These are phyloP conservation scores for Zaprionus lachaisei DNA, from an alignment of 1,140 invertebrate genomes.

Conservation along the genomic window DNA sequence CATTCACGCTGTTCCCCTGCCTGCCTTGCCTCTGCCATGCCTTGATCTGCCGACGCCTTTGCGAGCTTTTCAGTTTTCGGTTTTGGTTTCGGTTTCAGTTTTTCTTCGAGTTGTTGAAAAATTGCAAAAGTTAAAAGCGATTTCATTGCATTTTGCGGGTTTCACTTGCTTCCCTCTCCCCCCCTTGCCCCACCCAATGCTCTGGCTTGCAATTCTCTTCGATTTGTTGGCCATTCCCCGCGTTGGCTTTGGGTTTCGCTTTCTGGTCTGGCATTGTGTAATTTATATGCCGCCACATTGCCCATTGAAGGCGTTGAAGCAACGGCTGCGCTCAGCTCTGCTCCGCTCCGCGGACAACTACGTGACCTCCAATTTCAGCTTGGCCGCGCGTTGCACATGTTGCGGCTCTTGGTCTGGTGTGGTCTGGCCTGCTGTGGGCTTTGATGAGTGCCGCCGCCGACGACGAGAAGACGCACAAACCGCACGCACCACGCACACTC, in stretches of 20 bases:
- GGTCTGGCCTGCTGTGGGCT: constrained; percentile 61
- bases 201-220: constrained; percentile 58
- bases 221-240: constrained; percentile 64
- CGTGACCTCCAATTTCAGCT: constrained; percentile 80
- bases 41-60: constrained; percentile 32
- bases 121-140: constrained; percentile 81
- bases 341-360: constrained; percentile 59
- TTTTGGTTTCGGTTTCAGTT: neutral
- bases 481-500: constrained; percentile 42
- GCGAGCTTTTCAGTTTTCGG: constrained; percentile 22
- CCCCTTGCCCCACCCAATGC: neutral
- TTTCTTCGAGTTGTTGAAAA: constrained; percentile 61
- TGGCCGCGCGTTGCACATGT: constrained; percentile 67
- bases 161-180: constrained; percentile 57
- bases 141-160: constrained; percentile 81
- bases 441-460: constrained; percentile 61
- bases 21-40: constrained; percentile 1
- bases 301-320: constrained; percentile 65
- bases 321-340: constrained; percentile 27
- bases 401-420: constrained; percentile 31
- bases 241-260: constrained; percentile 37
- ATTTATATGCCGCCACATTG: constrained; percentile 70
- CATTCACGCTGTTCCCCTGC: too few species aligned
- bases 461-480: constrained; percentile 31
- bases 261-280: constrained; percentile 66